phyloP scores from a whole-genome alignment of 2,888 invertebrate genomes.

The Gymnosoma rotundatum region DNA sequence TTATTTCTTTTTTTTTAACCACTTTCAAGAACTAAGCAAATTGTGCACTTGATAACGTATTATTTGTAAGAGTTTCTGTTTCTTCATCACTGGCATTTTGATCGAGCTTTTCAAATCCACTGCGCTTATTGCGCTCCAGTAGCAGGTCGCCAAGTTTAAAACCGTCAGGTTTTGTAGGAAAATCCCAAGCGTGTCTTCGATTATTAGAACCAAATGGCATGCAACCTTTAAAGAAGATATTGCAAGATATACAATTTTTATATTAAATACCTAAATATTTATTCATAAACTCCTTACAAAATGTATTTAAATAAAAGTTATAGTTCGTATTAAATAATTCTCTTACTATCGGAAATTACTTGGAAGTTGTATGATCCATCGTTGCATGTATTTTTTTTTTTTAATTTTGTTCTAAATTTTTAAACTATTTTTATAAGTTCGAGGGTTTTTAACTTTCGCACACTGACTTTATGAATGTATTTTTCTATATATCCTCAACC shows the following conservation, averaged over 20 bases:
- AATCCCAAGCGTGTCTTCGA: conserved; percentile 82
- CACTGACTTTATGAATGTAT: no score
- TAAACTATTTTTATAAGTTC: no score
- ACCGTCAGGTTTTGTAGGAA: conserved; percentile 83
- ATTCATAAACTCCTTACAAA: no score
- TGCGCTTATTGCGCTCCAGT: conserved; percentile 82
- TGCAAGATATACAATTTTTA: not conserved
- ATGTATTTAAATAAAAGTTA: no score
- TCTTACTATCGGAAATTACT: no score
- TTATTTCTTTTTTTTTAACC: not conserved
- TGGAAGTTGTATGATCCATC: no score
- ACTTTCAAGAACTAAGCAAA: conserved; percentile 74
- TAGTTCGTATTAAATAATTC: no score
- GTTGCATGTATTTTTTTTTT: no score
- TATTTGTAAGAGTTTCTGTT: conserved; percentile 81
- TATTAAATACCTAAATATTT: conserved; percentile 1
- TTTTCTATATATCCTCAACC: no score
- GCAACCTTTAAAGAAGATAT: conserved; percentile 76
- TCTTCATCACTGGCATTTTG: conserved; percentile 87
- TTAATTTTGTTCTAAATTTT: no score
- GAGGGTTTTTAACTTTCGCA: no score
- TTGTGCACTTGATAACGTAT: conserved; percentile 81
- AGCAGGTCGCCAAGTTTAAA: conserved; percentile 87
- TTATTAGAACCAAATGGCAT: conserved; percentile 80
- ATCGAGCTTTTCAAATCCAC: conserved; percentile 86